phyloP scores from a whole-genome alignment of 1,140 invertebrate species.

The Scylla paramamosain region DNA sequence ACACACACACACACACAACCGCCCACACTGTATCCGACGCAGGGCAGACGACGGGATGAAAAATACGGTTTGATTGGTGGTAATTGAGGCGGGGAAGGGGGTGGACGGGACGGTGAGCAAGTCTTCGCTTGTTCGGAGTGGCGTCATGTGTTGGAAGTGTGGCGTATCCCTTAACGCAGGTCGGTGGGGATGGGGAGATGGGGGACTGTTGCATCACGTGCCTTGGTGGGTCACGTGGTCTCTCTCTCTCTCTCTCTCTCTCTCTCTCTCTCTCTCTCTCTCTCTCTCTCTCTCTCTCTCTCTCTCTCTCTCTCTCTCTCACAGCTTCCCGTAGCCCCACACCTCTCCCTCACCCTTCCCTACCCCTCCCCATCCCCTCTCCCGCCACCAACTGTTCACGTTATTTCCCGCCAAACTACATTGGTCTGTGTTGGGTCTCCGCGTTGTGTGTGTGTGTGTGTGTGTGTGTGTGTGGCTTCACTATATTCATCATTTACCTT shows the following conservation, averaged over 20 bases:
- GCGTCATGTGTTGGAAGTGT: neutral
- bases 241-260: neutral
- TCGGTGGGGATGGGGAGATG: neutral
- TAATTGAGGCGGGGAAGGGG: neutral
- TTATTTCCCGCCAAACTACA: neutral
- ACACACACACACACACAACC: too few species aligned
- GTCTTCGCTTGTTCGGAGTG: neutral
- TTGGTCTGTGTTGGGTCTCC: neutral
- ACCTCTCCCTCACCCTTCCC: neutral
- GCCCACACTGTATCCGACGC: too few species aligned
- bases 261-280: slow-evolving; percentile 6
- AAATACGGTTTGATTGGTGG: neutral
- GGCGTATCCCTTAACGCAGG: neutral
- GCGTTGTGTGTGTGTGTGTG: neutral
- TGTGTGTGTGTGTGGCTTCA: neutral
- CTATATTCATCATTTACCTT: too few species aligned
- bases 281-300: neutral
- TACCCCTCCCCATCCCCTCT: neutral
- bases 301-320: neutral
- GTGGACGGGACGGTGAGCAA: neutral
- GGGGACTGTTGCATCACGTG: neutral
- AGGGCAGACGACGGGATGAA: neutral
- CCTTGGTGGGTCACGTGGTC: neutral
- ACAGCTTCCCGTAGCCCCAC: neutral
- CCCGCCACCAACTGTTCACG: neutral